Percentiles rank a stretch among this genome's conserved stretches.
Conservation (phyloP, 2,888 invertebrate species). For the Drosophila kokeensis region DNA sequence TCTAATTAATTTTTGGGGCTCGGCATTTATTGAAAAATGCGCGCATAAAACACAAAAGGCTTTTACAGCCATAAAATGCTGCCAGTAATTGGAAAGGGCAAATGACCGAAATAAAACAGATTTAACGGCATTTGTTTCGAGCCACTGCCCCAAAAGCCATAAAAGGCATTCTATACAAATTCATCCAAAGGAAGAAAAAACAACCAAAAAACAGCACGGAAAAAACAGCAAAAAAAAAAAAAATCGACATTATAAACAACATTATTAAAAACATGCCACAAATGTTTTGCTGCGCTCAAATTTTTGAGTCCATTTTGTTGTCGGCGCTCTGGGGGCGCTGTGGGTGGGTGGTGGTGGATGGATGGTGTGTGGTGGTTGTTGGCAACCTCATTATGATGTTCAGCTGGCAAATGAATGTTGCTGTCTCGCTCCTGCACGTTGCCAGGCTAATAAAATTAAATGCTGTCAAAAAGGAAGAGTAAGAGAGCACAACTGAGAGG, state of each 20-base stretch:
- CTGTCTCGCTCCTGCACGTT: conserved; percentile 34
- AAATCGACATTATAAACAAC: conserved; percentile 75
- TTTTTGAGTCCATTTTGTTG: conserved; percentile 83
- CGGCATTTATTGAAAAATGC: conserved; percentile 59
- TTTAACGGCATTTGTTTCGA: conserved; percentile 55
- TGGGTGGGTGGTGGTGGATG: conserved; percentile 11
- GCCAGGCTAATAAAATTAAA: conserved; percentile 75
- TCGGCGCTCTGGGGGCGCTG: conserved; percentile 24
- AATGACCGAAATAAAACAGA: conserved; percentile 59
- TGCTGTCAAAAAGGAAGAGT: conserved; percentile 27
- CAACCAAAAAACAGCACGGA: conserved; percentile 28
- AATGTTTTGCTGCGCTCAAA: conserved; percentile 76
- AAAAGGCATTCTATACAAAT: conserved; percentile 70
- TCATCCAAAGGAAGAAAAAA: conserved; percentile 34
- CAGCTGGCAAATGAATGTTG: conserved; percentile 58
- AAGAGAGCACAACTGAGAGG: conserved; percentile 24
- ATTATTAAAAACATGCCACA: conserved; percentile 83
- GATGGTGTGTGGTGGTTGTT: conserved; percentile 15
- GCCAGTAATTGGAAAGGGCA: conserved; percentile 32
- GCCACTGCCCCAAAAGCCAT: conserved; percentile 51
- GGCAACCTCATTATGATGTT: conserved; percentile 67
- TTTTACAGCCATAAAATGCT: conserved; percentile 44
- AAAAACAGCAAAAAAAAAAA: conserved; percentile 43
- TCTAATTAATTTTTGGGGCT: conserved; percentile 69
- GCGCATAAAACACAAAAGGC: conserved; percentile 40